Conservation (phyloP, 2,888 invertebrate genomes). For the Orgyia antiqua region DNA sequence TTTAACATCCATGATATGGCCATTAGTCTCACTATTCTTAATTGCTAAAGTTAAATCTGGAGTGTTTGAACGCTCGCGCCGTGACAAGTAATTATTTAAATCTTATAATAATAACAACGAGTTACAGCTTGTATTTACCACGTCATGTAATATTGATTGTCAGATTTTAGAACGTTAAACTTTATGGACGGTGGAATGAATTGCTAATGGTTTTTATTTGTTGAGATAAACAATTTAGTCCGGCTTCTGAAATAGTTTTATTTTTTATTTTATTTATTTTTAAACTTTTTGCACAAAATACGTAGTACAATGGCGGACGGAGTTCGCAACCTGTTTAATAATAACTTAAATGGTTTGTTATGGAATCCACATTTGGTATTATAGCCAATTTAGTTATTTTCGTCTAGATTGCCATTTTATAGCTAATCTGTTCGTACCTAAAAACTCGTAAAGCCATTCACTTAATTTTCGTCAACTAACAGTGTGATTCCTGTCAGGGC, state of each 20-base stretch:
- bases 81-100: conserved; percentile 33
- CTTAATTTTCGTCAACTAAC: too few species aligned
- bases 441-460: too few species aligned
- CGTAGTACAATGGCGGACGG: too few species aligned
- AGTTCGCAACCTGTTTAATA: too few species aligned
- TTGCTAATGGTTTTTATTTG: not conserved
- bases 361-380: too few species aligned
- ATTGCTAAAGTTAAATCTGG: conserved; percentile 46
- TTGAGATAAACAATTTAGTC: not conserved
- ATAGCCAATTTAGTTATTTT: too few species aligned
- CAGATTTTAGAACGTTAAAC: conserved; percentile 2
- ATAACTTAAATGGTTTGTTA: too few species aligned
- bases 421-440: too few species aligned
- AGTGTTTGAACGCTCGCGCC: conserved; percentile 37
- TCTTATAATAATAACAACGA: conserved; percentile 15
- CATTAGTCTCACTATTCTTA: conserved; percentile 53
- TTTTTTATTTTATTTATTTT: too few species aligned
- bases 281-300: too few species aligned
- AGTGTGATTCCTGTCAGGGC: too few species aligned
- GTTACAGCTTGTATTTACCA: conserved; percentile 11
- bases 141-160: conserved; percentile 2
- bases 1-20: conserved; percentile 52
- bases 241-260: not conserved
- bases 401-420: too few species aligned
- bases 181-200: not conserved